Evolutionary conservation across 2,888 invertebrate species (phyloP).

Genomic region (Anarsia innoxiella): DNA sequence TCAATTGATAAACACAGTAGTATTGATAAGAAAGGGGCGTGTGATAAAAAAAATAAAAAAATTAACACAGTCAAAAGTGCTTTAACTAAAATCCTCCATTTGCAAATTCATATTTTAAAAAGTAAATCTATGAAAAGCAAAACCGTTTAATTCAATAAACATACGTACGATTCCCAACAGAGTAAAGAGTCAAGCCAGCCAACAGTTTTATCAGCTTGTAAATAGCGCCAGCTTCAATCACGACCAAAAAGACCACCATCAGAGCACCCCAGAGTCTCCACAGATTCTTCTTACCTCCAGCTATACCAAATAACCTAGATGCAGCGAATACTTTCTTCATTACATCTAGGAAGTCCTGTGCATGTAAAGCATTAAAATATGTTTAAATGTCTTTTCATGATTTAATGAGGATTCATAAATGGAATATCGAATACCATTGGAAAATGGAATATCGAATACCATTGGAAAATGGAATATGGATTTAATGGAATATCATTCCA

Average conservation of each 20-base stretch:
- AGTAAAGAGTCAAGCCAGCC: constrained; percentile 42
- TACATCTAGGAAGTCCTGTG: constrained; percentile 38
- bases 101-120: background rate
- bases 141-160: background rate
- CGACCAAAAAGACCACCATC: constrained; percentile 26
- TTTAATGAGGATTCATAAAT: too few relatives aligned
- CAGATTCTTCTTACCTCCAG: constrained; percentile 25
- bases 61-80: background rate
- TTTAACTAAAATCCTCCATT: background rate
- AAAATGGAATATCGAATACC: too few relatives aligned
- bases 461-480: too few relatives aligned
- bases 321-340: constrained; percentile 34
- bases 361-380: too few relatives aligned
- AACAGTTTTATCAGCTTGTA: constrained; percentile 47
- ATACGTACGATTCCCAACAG: constrained; percentile 37
- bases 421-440: too few relatives aligned
- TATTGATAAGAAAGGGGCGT: too few relatives aligned
- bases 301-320: constrained; percentile 39
- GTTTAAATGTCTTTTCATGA: too few relatives aligned
- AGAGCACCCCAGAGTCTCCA: constrained; percentile 36
- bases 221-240: constrained; percentile 32
- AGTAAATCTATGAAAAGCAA: background rate
- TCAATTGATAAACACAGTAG: too few relatives aligned
- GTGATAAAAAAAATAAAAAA: too few relatives aligned
- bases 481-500: too few relatives aligned